These are phyloP conservation scores for Sinelater perroti DNA, from an alignment of 2,888 invertebrate genomes.

Conservation along the genomic window DNA sequence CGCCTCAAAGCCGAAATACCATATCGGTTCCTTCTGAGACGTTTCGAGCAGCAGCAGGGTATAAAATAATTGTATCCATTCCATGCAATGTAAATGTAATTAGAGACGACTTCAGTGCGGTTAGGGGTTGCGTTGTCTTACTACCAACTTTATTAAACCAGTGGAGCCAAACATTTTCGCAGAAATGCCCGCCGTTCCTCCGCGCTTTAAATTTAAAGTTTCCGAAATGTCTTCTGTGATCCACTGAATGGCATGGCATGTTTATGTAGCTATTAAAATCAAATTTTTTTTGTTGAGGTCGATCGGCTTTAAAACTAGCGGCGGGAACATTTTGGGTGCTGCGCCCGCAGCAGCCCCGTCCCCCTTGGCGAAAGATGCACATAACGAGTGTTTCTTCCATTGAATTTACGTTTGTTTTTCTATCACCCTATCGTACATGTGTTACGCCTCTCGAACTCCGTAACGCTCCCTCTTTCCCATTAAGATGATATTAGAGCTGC, in stretches of 20 bases:
- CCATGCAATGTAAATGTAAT: constrained; percentile 57
- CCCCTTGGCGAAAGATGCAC: constrained; percentile 41
- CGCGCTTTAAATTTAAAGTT: background rate
- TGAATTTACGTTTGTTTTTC: constrained; percentile 46
- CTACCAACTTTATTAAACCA: constrained; percentile 49
- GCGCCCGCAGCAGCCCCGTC: constrained; percentile 7
- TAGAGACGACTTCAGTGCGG: constrained; percentile 54
- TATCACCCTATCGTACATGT: constrained; percentile 49
- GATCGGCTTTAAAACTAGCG: too few relatives aligned
- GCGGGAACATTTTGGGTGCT: constrained; percentile 9
- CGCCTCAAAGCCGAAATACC: constrained; percentile 15
- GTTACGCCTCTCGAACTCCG: constrained; percentile 43
- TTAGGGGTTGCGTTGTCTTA: constrained; percentile 47
- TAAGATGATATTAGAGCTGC: constrained; percentile 51
- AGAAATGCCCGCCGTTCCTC: background rate
- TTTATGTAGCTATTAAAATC: too few relatives aligned
- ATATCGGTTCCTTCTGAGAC: constrained; percentile 21
- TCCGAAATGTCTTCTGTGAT: too few relatives aligned
- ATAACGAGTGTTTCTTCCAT: constrained; percentile 44
- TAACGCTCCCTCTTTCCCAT: constrained; percentile 42
- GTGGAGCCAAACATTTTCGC: constrained; percentile 38
- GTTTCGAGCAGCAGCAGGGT: constrained; percentile 42
- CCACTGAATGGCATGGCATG: too few relatives aligned
- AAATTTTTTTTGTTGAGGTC: too few relatives aligned
- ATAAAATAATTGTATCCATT: constrained; percentile 58